A percentile compares a stretch with the other conserved stretches of the same genome.
These are phyloP conservation scores for Ciona savignyi DNA, from an alignment of 23 tunicate species.

Conservation along the genomic window DNA sequence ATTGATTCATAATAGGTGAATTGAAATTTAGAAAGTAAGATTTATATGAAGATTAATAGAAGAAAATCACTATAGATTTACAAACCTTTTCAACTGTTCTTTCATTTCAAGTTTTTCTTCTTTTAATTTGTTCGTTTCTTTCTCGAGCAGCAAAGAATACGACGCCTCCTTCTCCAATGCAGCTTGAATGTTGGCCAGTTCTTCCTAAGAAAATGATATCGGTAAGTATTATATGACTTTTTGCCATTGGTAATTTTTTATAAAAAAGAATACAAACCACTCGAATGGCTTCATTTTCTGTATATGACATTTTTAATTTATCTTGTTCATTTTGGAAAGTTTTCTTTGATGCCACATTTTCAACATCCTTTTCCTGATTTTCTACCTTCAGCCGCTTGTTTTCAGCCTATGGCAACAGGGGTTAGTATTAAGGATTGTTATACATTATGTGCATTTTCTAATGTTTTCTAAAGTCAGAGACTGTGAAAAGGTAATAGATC, in stretches of 20 bases:
- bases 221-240: no score
- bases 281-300: conserved; percentile 16
- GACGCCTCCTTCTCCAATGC: conserved; percentile 42
- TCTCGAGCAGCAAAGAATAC: conserved; percentile 30
- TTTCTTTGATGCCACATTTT: conserved; percentile 16
- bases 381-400: conserved; percentile 30
- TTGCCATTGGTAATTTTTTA: no score
- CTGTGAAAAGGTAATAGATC: no score
- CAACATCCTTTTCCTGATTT: conserved; percentile 26
- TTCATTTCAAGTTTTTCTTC: conserved; percentile 35
- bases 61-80: no score
- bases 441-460: no score
- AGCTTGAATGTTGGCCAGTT: conserved; percentile 24
- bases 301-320: conserved; percentile 8
- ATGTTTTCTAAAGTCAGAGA: no score
- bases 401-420: conserved; percentile 14
- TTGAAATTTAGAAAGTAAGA: no score
- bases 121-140: conserved; percentile 22
- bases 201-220: conserved; percentile 44
- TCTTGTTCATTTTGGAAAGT: conserved; percentile 19
- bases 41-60: no score
- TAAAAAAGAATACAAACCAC: conserved; percentile 6
- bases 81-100: conserved; percentile 1
- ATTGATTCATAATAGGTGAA: no score
- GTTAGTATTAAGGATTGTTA: no score